phyloP scores from a whole-genome alignment of 2,797 vertebrate species.

The Rhadinocentrus ornatus region DNA sequence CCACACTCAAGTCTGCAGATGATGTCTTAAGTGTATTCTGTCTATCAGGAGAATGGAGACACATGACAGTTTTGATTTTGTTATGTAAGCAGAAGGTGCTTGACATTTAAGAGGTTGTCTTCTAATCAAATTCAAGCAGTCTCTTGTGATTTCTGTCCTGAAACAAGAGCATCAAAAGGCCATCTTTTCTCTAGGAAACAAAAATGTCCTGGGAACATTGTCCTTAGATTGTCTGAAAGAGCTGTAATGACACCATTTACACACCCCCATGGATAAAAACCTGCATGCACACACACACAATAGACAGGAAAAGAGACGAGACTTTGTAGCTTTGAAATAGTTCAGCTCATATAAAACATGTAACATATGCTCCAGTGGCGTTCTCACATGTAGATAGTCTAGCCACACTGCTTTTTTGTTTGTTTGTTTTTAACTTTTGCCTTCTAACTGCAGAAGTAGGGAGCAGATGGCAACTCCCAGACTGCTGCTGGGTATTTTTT shows the following conservation, averaged over 20 bases:
- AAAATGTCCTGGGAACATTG: slow-evolving; percentile 8
- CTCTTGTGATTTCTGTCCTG: slow-evolving; percentile 12
- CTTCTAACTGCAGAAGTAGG: slow-evolving; percentile 6
- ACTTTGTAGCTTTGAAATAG: slow-evolving; percentile 2
- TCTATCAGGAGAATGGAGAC: slow-evolving; percentile 15
- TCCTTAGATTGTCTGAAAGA: slow-evolving; percentile 22
- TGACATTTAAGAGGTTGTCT: slow-evolving; percentile 50
- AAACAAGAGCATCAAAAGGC: slow-evolving; percentile 23
- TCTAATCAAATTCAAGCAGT: slow-evolving; percentile 47
- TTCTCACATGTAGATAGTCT: slow-evolving; percentile 6
- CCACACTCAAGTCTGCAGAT: slow-evolving; percentile 21
- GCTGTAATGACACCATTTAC: slow-evolving; percentile 13
- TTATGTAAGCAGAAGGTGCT: slow-evolving; percentile 41
- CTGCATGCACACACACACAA: background rate
- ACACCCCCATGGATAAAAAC: slow-evolving; percentile 11
- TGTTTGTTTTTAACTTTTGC: slow-evolving; percentile 19
- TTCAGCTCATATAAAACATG: slow-evolving; percentile 11
- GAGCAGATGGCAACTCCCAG: slow-evolving; percentile 36
- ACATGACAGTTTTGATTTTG: slow-evolving; percentile 36
- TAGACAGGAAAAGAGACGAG: background rate
- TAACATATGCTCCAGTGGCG: background rate
- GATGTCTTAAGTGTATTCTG: slow-evolving; percentile 11
- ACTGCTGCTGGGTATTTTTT: slow-evolving; percentile 9
- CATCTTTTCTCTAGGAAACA: slow-evolving; percentile 16
- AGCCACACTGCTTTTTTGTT: background rate